Conservation (phyloP, 2,797 vertebrate species). For the Sphenopsis melanotis region DNA sequence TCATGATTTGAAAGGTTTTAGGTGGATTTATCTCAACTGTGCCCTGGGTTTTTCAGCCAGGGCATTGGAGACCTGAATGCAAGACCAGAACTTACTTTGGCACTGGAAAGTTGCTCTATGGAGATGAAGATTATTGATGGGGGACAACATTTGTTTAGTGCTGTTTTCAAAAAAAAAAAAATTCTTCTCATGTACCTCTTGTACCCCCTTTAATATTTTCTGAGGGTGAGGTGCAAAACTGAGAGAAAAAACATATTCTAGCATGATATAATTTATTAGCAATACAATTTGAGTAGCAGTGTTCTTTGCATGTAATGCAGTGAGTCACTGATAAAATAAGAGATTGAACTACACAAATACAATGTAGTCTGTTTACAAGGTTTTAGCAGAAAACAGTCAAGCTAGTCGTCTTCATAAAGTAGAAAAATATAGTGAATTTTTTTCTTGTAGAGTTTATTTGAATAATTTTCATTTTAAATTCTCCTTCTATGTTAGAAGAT, state of each 20-base stretch:
- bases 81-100: neutral
- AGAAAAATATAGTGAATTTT: neutral
- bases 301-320: slow-evolving; percentile 45
- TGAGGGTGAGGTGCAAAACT: slow-evolving; percentile 37
- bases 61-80: neutral
- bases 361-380: neutral
- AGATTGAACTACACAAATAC: slow-evolving; percentile 37
- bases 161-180: neutral
- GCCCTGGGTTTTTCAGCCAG: neutral
- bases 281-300: slow-evolving; percentile 15
- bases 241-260: slow-evolving; percentile 16
- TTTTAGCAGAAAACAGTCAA: neutral
- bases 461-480: neutral
- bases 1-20: neutral
- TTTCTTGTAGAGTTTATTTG: neutral
- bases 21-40: neutral
- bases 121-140: neutral
- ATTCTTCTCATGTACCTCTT: slow-evolving; percentile 18
- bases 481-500: neutral
- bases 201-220: slow-evolving; percentile 50
- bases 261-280: slow-evolving; percentile 37
- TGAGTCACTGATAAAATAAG: slow-evolving; percentile 58
- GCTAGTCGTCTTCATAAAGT: neutral
- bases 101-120: neutral
- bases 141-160: slow-evolving; percentile 33